Conservation (phyloP, 2,888 invertebrate species). For the Tachina lurida region DNA sequence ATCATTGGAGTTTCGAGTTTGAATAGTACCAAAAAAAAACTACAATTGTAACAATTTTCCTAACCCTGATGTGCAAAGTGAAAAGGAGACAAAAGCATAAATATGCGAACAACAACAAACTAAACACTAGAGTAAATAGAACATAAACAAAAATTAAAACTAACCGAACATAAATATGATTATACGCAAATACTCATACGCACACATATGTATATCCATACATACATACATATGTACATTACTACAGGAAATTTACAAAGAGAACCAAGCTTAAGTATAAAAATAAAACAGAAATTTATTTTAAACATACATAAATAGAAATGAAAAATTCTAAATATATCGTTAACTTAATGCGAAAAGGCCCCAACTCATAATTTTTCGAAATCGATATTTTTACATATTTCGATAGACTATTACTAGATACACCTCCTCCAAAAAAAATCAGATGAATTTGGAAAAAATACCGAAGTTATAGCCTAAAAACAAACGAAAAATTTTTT, state of each 20-base stretch:
- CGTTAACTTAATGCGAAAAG: no score
- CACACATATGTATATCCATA: no score
- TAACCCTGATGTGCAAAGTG: constrained; percentile 38
- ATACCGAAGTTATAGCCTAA: no score
- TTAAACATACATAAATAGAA: background rate
- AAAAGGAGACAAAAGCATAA: constrained; percentile 32
- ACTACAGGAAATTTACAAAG: constrained; percentile 22
- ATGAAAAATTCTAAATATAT: background rate
- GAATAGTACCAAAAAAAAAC: no score
- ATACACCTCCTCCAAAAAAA: no score
- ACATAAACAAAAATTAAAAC: constrained; percentile 40
- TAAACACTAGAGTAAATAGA: constrained; percentile 50
- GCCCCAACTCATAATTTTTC: no score
- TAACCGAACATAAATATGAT: constrained; percentile 48
- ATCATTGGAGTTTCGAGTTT: no score
- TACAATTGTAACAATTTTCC: no score
- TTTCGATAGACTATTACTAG: no score
- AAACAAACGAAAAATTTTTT: no score
- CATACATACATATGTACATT: background rate
- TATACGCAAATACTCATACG: background rate
- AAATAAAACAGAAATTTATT: background rate
- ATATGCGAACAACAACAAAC: background rate
- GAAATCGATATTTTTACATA: no score
- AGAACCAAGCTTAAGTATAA: background rate
- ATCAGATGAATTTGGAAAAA: no score